A percentile compares a stretch with the other conserved stretches of the same genome.
These are phyloP conservation scores for Hyles lineata DNA, from an alignment of 2,888 invertebrate genomes.

Conservation along the genomic window DNA sequence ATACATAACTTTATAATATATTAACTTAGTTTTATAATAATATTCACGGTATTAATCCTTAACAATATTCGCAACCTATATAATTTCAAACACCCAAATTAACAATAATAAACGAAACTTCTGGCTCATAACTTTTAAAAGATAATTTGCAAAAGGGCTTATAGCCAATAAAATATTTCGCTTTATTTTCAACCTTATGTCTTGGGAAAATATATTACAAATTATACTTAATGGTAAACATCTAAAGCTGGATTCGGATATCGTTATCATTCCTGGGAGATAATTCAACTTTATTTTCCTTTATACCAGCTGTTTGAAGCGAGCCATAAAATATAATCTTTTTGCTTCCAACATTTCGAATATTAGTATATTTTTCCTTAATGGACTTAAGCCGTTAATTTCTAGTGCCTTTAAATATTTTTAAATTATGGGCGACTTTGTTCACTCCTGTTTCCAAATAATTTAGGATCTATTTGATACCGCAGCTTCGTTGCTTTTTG, in stretches of 20 bases:
- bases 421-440: no score
- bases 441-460: no score
- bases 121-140: neutral
- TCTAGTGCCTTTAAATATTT: no score
- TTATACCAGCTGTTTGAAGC: neutral
- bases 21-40: no score
- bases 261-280: neutral
- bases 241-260: neutral
- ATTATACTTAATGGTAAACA: neutral
- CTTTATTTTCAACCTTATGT: neutral
- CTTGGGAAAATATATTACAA: neutral
- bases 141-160: neutral
- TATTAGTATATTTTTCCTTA: neutral
- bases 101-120: neutral
- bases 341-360: neutral
- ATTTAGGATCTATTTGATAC: no score
- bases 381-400: neutral
- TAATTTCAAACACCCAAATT: no score
- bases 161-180: neutral
- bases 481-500: no score
- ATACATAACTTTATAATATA: no score
- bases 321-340: neutral
- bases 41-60: no score
- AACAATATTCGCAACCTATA: no score
- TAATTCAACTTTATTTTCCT: constrained; percentile 3